Conservation (phyloP, 1,140 invertebrate species). For the Lordiphosa mommai region DNA sequence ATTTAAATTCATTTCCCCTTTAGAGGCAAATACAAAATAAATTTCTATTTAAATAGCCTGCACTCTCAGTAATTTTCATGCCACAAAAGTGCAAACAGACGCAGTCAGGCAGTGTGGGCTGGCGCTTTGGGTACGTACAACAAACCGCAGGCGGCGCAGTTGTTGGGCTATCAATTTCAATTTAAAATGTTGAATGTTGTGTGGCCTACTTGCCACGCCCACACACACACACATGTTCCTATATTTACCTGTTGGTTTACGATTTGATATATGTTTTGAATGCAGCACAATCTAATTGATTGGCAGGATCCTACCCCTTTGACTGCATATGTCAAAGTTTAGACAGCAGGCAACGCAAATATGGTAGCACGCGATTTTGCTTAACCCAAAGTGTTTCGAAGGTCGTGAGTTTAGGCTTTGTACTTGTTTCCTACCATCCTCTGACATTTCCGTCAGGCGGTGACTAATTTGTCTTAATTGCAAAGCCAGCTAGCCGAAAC, state of each 20-base stretch:
- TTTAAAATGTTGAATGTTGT: slow-evolving; percentile 60
- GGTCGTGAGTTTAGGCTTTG: slow-evolving; percentile 55
- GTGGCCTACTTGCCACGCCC: slow-evolving; percentile 47
- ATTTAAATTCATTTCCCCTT: slow-evolving; percentile 12
- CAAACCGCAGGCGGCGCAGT: slow-evolving; percentile 44
- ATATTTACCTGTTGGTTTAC: slow-evolving; percentile 56
- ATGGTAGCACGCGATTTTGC: slow-evolving; percentile 63
- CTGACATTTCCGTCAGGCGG: slow-evolving; percentile 54
- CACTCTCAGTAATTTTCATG: slow-evolving; percentile 16
- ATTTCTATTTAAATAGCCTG: slow-evolving; percentile 52
- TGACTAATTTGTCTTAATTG: slow-evolving; percentile 70
- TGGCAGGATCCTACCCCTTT: slow-evolving; percentile 33
- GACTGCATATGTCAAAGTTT: slow-evolving; percentile 71
- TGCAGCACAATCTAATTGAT: slow-evolving; percentile 65
- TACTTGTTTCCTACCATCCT: slow-evolving; percentile 15
- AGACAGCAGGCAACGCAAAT: slow-evolving; percentile 69
- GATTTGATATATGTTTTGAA: slow-evolving; percentile 11
- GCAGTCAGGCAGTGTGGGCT: slow-evolving; percentile 19
- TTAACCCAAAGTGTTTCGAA: slow-evolving; percentile 26
- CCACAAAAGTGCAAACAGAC: slow-evolving; percentile 17
- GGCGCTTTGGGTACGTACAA: slow-evolving; percentile 10
- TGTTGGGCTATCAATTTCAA: slow-evolving; percentile 66
- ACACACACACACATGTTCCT: slow-evolving; percentile 1
- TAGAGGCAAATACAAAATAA: slow-evolving; percentile 28
- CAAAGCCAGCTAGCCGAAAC: slow-evolving; percentile 10